phyloP scores from a whole-genome alignment of 1,140 invertebrate species.

The Diorhabda sublineata region DNA sequence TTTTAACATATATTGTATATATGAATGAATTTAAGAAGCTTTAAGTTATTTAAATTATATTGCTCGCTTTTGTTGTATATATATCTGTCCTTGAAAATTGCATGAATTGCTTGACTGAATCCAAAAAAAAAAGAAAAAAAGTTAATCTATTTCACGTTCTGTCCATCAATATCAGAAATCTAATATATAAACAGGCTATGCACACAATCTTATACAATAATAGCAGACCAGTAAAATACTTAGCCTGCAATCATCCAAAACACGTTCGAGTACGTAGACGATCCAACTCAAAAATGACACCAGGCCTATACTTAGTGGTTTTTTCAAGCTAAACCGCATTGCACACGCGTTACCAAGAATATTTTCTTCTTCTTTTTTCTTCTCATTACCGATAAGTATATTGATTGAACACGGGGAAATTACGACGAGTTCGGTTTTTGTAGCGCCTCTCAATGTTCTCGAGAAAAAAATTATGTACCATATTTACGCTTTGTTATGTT shows the following conservation, averaged over 20 bases:
- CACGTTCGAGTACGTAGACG: not conserved
- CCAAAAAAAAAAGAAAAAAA: slow-evolving; percentile 8
- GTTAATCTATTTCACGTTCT: slow-evolving; percentile 27
- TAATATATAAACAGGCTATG: slow-evolving; percentile 28
- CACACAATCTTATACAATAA: slow-evolving; percentile 22
- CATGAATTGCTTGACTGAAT: too few relatives aligned
- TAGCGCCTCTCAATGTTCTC: slow-evolving; percentile 22
- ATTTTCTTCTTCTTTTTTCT: slow-evolving; percentile 19
- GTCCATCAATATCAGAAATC: slow-evolving; percentile 28
- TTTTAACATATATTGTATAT: too few relatives aligned
- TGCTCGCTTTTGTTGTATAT: too few relatives aligned
- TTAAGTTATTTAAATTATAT: too few relatives aligned
- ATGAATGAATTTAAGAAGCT: too few relatives aligned
- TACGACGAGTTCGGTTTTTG: slow-evolving; percentile 23
- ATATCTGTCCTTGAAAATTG: too few relatives aligned
- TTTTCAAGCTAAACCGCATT: slow-evolving; percentile 27
- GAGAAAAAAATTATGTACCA: slow-evolving; percentile 18
- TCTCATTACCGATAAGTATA: slow-evolving; percentile 24
- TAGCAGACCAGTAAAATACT: slow-evolving; percentile 14
- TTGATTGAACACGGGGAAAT: slow-evolving; percentile 31
- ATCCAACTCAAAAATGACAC: slow-evolving; percentile 25
- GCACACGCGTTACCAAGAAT: slow-evolving; percentile 28
- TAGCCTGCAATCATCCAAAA: slow-evolving; percentile 14
- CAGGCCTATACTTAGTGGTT: slow-evolving; percentile 26
- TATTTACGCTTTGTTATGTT: slow-evolving; percentile 19